Evolutionary conservation across 2,888 invertebrate species (phyloP), one percentile per base, ranked within the genome.

Genomic region (Eumerus sabulonum): DNA sequence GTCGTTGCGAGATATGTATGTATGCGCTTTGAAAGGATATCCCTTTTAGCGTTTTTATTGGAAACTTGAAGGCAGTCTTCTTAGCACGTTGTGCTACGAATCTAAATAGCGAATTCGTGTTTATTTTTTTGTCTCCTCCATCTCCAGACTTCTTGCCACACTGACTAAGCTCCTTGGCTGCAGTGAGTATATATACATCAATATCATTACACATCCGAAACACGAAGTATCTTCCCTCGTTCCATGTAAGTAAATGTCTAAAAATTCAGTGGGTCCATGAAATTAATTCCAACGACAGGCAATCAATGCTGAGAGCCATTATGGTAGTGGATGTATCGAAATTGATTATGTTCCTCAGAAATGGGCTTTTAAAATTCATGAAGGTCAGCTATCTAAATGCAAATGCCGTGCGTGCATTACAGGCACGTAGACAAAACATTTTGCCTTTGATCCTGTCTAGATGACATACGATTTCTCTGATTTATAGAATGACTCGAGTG

Each of bases 311-410:
- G n/a, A n/a, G n/a, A n/a, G n/a, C n/a, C n/a, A n/a, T n/a, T n/a
- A n/a, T n/a, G n/a, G n/a, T n/a, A n/a, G n/a, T n/a, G n/a, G n/a
- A n/a, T n/a, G n/a, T 7, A 27, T 27, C 27, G 7, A 4, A 27
- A 7, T 27, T 27, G 3, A 27, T 27, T 7, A 27, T 27, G 27
- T 27, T 57, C 71, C 36, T 64, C 51, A 57, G 62, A 27, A 27
- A 27, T 64, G 64, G 71, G 71, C 64, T 44, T 72, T 72, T 64
- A 72, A 63, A 71, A 71, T 71, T 71, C 71, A 71, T 71, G 71
- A 71, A 51, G 57, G 14, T 35, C 38, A 13, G 56, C 64, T 7
- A 63, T 72, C 71, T 63, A 72, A 72, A 72, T 72, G 71, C 63
- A 72, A 72, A 63, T 63, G 51, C 12, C 54, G 42, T 48, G 35